Conservation (phyloP, 2,113 vertebrate species). For the Syngnathus scovelli region DNA sequence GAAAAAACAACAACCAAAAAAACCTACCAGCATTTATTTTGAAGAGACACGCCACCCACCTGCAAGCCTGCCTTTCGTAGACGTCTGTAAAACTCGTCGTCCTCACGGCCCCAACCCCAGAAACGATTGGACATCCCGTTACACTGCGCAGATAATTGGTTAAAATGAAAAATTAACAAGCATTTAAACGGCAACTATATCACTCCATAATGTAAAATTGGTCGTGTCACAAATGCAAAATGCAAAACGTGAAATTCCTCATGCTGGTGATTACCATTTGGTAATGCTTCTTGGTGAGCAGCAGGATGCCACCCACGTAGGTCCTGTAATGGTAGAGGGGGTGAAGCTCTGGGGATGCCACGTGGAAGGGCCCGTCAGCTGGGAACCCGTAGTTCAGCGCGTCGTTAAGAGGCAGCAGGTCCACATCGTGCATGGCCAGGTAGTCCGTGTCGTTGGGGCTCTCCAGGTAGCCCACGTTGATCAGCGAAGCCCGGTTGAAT, state of each 20-base stretch:
- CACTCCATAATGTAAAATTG: neutral
- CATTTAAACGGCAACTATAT: conserved; percentile 4
- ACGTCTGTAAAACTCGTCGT: conserved; percentile 92
- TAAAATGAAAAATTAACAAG: no score
- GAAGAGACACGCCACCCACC: conserved; percentile 62
- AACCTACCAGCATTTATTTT: neutral
- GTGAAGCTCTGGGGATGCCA: conserved; percentile 93
- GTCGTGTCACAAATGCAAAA: no score
- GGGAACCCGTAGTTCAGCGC: conserved; percentile 91
- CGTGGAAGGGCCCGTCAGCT: conserved; percentile 85
- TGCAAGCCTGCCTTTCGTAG: conserved; percentile 87
- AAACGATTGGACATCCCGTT: conserved; percentile 99
- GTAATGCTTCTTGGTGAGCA: conserved; percentile 93
- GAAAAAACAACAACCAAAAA: no score
- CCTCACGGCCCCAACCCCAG: conserved; percentile 98
- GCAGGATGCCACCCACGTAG: conserved; percentile 92
- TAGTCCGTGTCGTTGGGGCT: conserved; percentile 94
- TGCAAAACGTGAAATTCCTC: neutral
- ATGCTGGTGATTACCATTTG: conserved; percentile 70
- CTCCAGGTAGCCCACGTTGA: conserved; percentile 91
- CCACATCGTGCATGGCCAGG: conserved; percentile 96
- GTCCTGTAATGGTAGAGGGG: conserved; percentile 96
- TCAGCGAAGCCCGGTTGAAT: conserved; percentile 92
- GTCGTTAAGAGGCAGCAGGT: conserved; percentile 89
- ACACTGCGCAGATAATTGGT: conserved; percentile 69